A percentile compares a stretch with the other conserved stretches of the same genome.
Evolutionary conservation across 2,888 invertebrate species (phyloP).

Genomic region (Tanytarsus gracilentus): DNA sequence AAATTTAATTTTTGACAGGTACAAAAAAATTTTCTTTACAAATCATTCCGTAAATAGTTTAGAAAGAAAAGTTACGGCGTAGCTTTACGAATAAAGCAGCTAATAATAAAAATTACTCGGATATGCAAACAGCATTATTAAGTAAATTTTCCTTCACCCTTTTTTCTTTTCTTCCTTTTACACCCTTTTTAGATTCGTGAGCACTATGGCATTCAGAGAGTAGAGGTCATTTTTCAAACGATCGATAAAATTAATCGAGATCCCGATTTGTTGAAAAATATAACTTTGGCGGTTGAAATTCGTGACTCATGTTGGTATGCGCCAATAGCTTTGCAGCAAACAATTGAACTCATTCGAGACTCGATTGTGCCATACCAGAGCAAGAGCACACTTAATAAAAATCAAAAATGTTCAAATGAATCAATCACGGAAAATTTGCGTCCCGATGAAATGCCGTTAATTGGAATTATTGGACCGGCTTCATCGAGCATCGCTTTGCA

Average conservation of each 20-base stretch:
- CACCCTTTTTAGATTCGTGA: conserved; percentile 49
- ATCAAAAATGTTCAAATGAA: conserved; percentile 3
- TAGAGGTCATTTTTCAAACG: conserved; percentile 53
- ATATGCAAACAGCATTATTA: background rate
- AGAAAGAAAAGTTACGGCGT: too few species aligned
- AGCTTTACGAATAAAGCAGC: too few species aligned
- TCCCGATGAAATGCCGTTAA: conserved; percentile 41
- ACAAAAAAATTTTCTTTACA: too few species aligned
- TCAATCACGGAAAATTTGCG: background rate
- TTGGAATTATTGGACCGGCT: conserved; percentile 67
- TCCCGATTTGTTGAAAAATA: conserved; percentile 47
- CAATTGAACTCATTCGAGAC: conserved; percentile 64
- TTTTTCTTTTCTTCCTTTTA: conserved; percentile 2
- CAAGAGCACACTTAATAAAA: background rate
- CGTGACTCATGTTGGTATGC: conserved; percentile 77
- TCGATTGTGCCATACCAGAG: conserved; percentile 46
- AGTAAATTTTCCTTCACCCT: background rate
- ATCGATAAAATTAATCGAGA: conserved; percentile 57
- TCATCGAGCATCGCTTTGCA: conserved; percentile 61
- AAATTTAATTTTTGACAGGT: too few species aligned
- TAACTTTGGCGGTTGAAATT: conserved; percentile 57
- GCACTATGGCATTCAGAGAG: conserved; percentile 66
- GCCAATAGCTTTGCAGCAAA: conserved; percentile 67
- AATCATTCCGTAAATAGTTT: too few species aligned
- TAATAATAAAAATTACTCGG: background rate